Base-by-base conservation (phyloP, 64 coral and sea anemone genomes). In the Porites lutea region DNA sequence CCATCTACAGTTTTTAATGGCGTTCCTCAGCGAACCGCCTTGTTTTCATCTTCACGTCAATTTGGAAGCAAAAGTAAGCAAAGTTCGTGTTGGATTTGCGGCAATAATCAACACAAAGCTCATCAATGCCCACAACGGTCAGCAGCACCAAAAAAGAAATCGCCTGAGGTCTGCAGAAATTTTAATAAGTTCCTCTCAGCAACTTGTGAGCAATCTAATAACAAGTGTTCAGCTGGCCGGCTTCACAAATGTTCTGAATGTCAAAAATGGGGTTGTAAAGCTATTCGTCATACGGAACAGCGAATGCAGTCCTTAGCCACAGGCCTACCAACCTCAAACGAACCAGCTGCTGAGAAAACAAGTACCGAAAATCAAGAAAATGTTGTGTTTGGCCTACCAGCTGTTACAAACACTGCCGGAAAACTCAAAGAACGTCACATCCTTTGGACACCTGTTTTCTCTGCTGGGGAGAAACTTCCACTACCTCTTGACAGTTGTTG, bases 401-500 rank as follows among this genome's bases (percentile, higher is more conserved):
- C n/a, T n/a, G n/a, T n/a, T n/a, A n/a, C n/a, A n/a, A n/a, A n/a
- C n/a, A n/a, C n/a, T 58, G 50, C 51, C 7, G 49, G 75, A 22
- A 52, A n/a, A 55, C 49, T 78, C 75, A 70, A 70, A 70, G 67
- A 70, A 8, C 46, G 75, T 44, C 81, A 92, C 23, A 92, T 85
- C 71, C 65, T 92, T 10, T 92, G 70, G 80, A 92, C 79, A 19
- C 43, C 52, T 48, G 46, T 84, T 14, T 52, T 72, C 15, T 92
- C 90, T n/a, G 88, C 75, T 73, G 86, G 86, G 59, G n/a, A 73
- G 58, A 75, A 69, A 54, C 45, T 79, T 48, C 75, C 75, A 18
- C 6, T 80, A 53, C 88, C 88, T 46, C 13, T 69, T 4, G 60
- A 90, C 19, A 90, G 88, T 90, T 80, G 88, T 45, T 70, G 60